Base-by-base conservation (phyloP, 2,888 invertebrate species). In the Entomobrya multifasciata region DNA sequence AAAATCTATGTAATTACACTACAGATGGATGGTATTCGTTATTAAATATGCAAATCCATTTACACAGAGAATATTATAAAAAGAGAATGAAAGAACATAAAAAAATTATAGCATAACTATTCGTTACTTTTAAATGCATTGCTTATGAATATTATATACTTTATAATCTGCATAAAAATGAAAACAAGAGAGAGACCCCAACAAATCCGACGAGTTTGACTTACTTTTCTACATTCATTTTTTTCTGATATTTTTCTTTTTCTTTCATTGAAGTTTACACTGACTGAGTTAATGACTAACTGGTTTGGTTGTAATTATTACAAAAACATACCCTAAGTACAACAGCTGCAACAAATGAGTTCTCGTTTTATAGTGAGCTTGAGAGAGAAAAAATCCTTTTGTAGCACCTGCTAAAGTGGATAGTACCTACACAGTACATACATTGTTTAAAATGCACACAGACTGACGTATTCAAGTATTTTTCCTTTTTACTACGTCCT, bases 191-290 rank as follows among this genome's bases (percentile, higher is more conserved):
- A 74, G 60, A 27, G 44, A 70, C 27, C 55, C 52, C 70, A 52
- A 65, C 20, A 22, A 62, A 49, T 20, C 27, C 67, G 41, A 82
- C 65, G 52, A 67, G 67, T 65, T 76, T 83, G 83, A 77, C 83
- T 83, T 83, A 83, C 83, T 83, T 83, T 83, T 83, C 76, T 67
- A 62, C 74, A 82, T 77, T 83, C 62, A 41, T 72, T 81, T 82
- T 30, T 52, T 70, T 15, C 41, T 47, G 60, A 47, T 78, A 15
- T n/a, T 70, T 70, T 65, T 60, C 65, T n/a, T 13, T 57, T 47
- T 49, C 25, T 49, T 49, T 44, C 41, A 78, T 62, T 41, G 15
- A 17, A 57, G 17, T 78, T 62, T 27, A 60, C 78, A 52, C 17
- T 65, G 41, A 83, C 41, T 76, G 76, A 76, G 65, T 41, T 76